Evolutionary conservation across 2,888 invertebrate genomes (phyloP), one percentile per base, ranked within the genome.

Genomic region (Galeopsomyia nigrocyanea): DNA sequence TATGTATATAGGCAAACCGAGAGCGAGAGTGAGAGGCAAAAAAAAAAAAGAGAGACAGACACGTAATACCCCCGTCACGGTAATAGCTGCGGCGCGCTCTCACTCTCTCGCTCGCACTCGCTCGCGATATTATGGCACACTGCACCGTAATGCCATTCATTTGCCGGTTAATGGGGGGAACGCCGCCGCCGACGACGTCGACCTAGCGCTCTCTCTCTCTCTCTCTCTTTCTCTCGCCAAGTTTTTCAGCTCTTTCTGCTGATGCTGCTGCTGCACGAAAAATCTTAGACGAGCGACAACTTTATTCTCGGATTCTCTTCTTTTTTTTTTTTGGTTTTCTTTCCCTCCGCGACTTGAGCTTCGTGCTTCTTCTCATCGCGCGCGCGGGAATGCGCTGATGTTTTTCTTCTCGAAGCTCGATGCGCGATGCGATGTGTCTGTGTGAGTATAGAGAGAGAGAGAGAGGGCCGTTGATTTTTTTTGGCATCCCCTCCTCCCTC

Each of bases 141-240:
- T 80, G 84, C 82, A n/a, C 50, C 64, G 67, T 85, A 85, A 85
- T 85, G 83, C 83, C 85, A 85, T 85, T 85, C 82, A 85, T 85
- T 85, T 83, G 82, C 81, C 82, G 82, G 82, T 83, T 83, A 84
- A 85, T 84, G 81, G 82, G 79, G 80, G 80, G 80, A 82, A 77
- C 81, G 77, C 79, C 72, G 73, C 65, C 81, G 77, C 79, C 72
- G 73, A 62, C 26, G 26, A 26, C 26, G 26, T 26, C 17, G 53
- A 53, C 17, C 53, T 53, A 17, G 53, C 17, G 53, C 53, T 53
- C 53, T 19, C 53, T 53, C 19, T 53, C 14, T 53, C 53, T 53
- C 53, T 51, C 51, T 51, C 51, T 51, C 51, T 53, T n/a, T 53
- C 53, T 53, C 17, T 53, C 31, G 47, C n/a, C 50, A 17, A 10